A percentile compares a stretch with the other conserved stretches of the same genome.
phyloP scores from a whole-genome alignment of 2,113 vertebrate genomes.

The Aythya baeri region DNA sequence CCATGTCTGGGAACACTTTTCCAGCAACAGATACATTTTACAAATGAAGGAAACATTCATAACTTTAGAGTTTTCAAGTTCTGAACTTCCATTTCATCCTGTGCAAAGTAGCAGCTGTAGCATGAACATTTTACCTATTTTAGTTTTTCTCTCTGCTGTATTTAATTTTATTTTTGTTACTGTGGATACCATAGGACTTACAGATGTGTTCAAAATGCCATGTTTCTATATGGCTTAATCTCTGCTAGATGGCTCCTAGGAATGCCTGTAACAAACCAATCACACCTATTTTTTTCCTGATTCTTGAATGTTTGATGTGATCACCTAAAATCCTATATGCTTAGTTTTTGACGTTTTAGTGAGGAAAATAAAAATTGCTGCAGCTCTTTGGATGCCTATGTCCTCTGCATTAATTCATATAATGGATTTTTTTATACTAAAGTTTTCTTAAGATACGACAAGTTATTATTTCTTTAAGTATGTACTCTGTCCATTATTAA shows the following conservation, averaged over 20 bases:
- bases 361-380: conserved; percentile 44
- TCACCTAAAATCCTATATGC: conserved; percentile 4
- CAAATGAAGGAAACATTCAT: background rate
- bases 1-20: background rate
- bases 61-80: background rate
- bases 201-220: background rate
- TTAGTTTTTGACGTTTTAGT: conserved; percentile 44
- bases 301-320: conserved; percentile 37
- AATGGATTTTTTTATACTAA: conserved; percentile 35
- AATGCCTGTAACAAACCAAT: conserved; percentile 28
- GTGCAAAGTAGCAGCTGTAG: background rate
- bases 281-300: background rate
- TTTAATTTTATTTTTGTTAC: background rate
- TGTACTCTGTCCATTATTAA: conserved; percentile 79
- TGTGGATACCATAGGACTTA: background rate
- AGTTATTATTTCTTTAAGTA: conserved; percentile 80
- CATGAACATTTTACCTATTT: background rate
- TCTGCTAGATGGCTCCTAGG: background rate
- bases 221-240: background rate
- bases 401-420: conserved; percentile 26
- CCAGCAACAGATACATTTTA: background rate
- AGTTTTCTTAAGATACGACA: conserved; percentile 67
- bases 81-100: background rate
- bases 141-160: background rate
- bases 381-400: background rate